A percentile compares a stretch with the other conserved stretches of the same genome.
phyloP scores from a whole-genome alignment of 2,113 vertebrate genomes.

The Malaclemys terrapin region DNA sequence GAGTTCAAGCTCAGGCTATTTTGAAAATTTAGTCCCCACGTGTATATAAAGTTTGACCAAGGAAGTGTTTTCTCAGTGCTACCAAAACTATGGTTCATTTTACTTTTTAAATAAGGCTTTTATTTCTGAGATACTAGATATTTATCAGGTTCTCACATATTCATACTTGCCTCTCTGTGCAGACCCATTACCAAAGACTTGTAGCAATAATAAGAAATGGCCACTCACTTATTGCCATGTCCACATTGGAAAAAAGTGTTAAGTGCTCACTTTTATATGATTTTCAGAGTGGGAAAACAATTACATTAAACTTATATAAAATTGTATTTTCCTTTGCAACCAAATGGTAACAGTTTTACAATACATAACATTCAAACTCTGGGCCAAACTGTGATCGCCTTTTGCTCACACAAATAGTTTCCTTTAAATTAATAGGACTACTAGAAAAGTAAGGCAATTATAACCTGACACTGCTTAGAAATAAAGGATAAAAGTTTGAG shows the following conservation, averaged over 20 bases:
- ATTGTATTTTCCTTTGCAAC: constrained; percentile 73
- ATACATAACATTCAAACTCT: constrained; percentile 65
- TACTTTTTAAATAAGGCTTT: constrained; percentile 47
- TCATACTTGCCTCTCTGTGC: constrained; percentile 37
- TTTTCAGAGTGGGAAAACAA: constrained; percentile 68
- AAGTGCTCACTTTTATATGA: constrained; percentile 74
- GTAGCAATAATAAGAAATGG: constrained; percentile 68
- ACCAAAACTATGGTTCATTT: constrained; percentile 35
- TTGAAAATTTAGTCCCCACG: background rate
- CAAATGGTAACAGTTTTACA: constrained; percentile 52
- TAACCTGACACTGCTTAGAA: constrained; percentile 57
- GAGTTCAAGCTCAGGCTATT: background rate
- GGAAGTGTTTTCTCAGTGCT: constrained; percentile 37
- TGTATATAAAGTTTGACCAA: constrained; percentile 25
- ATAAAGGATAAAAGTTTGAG: background rate
- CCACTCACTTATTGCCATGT: constrained; percentile 74
- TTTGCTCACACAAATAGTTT: constrained; percentile 46
- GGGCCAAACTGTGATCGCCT: constrained; percentile 52
- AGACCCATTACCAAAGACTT: constrained; percentile 62
- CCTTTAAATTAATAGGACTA: background rate
- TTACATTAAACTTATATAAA: constrained; percentile 67
- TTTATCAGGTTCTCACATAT: constrained; percentile 34
- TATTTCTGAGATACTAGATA: constrained; percentile 47
- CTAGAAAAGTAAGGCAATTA: constrained; percentile 49
- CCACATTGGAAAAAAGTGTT: constrained; percentile 64